Evolutionary conservation across 2,888 invertebrate genomes (phyloP), one percentile per base, ranked within the genome.

Genomic region (Drosophila testacea): DNA sequence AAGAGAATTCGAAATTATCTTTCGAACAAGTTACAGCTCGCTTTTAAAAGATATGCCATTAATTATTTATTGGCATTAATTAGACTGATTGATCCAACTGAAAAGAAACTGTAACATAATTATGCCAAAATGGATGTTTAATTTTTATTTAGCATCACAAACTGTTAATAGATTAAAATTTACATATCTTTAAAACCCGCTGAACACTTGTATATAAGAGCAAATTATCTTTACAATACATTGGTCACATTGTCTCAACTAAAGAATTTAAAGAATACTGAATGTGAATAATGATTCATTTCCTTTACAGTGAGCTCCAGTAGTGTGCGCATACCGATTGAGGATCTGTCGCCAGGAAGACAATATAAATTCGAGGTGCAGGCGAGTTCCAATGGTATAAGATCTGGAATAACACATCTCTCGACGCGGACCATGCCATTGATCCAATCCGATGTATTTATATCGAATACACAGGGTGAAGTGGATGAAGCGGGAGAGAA

Each of bases 391-490:
- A 96, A 97, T 93, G 94, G 95, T 88, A 94, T 97, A 77, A 94
- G 95, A 88, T 96, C 96, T 87, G 96, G 96, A 81, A 93, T 95
- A 34, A 96, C 96, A 62, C 95, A 95, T 77, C 93, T 97, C 79
- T 95, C 95, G 72, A 95, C 96, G 0, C 93, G 97, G 88, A 97
- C 97, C 41, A 95, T 97, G 94, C 98, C 98, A 1, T 93, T 98
- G 69, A 97, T 98, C 76, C 97, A 97, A 87, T 98, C 98, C 3
- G 98, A 98, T 92, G 96, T 98, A 72, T 96, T 96, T 44, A 96
- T 97, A 46, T 97, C 98, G 36, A 96, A 96, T 91, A 96, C 96
- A 88, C 81, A 82, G 9, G 87, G 89, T n/a, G 95, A 95, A 56
- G 95, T 95, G 22, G 59, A 54, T 79, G 32, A 84, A 86, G 42